Evolutionary conservation across 2,888 invertebrate genomes (phyloP).

Genomic region (Dicranocentrus wangi): DNA sequence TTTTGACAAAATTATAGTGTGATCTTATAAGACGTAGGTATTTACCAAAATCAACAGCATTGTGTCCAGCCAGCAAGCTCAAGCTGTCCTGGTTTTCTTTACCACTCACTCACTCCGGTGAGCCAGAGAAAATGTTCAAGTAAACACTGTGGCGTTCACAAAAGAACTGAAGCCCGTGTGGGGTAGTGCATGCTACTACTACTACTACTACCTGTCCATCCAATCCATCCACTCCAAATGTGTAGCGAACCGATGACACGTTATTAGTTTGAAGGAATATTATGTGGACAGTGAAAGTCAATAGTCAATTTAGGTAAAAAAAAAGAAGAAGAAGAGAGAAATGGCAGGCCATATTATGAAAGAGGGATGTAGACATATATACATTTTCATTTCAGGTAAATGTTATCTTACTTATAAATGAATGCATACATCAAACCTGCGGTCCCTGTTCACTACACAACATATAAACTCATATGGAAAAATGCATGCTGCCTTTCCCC

Average conservation of each 20-base stretch:
- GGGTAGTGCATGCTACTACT: background rate
- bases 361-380: background rate
- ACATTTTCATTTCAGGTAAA: background rate
- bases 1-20: too few relatives aligned
- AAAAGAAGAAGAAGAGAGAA: too few relatives aligned
- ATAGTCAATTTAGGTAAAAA: constrained; percentile 29
- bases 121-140: background rate
- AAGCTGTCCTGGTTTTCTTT: too few relatives aligned
- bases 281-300: constrained; percentile 39
- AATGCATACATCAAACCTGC: background rate
- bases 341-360: background rate
- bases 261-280: too few relatives aligned
- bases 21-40: too few relatives aligned
- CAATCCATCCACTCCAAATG: background rate
- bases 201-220: background rate
- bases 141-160: background rate
- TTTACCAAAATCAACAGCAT: too few relatives aligned
- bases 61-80: too few relatives aligned
- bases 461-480: too few relatives aligned
- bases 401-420: background rate
- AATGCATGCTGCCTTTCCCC: background rate
- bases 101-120: too few relatives aligned
- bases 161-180: background rate
- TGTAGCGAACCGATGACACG: background rate
- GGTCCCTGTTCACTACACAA: background rate